Base-by-base conservation (phyloP, 2,797 vertebrate genomes). In the Scleropages formosus region DNA sequence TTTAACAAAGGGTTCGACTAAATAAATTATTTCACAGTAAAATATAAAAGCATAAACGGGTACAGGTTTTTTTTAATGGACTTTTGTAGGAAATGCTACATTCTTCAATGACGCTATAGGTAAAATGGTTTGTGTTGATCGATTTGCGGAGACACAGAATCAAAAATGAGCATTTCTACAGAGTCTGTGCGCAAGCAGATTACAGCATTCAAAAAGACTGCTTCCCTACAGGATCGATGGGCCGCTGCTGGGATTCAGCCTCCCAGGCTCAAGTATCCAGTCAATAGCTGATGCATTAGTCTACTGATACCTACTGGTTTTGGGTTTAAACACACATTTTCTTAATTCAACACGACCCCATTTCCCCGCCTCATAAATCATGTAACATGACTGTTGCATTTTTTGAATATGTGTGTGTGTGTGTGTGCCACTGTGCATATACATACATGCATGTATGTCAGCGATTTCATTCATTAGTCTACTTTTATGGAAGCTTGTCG, bases 271-370 rank as follows among this genome's bases (percentile, higher is more conserved):
- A 89, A 87, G 91, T 93, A 89, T 93, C 92, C 89, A 90, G 92
- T 93, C 90, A 87, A 93, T 92, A 91, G 90, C 90, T 92, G 91
- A 91, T 93, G 92, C 91, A 93, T 93, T 92, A 93, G 90, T 82
- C 88, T 83, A 86, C 89, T 87, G 88, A 89, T 89, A 85, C 84
- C 79, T 82, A 62, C 87, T 63, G 87, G 83, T 90, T 93, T 91
- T 90, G 90, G 91, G 89, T 92, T 93, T 90, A 93, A 92, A 93
- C 90, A 93, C 90, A 91, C 92, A 90, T 91, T 93, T 93, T 93
- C 91, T 92, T 92, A 90, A 92, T 93, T 93, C 90, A 93, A 91
- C 92, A 93, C 85, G 89, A 92, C 87, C 89, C 89, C 87, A 90
- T 91, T 91, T 92, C 91, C 91, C 89, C 80, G 84, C 82, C 84